Evolutionary conservation across 1,140 invertebrate species (phyloP).

Genomic region (Lamellibrachia luymesi): DNA sequence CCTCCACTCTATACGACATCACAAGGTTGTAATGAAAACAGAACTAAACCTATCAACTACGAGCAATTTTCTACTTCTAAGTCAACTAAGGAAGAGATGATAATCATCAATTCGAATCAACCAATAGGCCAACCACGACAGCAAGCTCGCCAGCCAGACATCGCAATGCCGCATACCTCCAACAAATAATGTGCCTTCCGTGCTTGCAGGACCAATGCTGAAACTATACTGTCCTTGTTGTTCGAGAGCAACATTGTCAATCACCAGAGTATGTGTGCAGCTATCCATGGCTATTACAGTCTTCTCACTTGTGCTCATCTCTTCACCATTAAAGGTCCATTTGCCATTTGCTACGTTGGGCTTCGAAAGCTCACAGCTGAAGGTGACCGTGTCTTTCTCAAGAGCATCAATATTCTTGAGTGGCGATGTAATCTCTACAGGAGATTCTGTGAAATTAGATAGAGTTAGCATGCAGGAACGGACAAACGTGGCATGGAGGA

Average conservation of each 20-base stretch:
- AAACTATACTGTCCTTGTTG: constrained; percentile 50
- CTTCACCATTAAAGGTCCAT: constrained; percentile 29
- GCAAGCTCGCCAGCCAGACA: background rate
- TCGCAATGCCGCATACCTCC: constrained; percentile 13
- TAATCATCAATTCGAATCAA: background rate
- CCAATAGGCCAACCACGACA: background rate
- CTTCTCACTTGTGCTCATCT: background rate
- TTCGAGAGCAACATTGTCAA: constrained; percentile 41
- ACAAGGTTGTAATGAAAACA: background rate
- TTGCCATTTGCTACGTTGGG: constrained; percentile 35
- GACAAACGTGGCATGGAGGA: background rate
- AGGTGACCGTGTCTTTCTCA: constrained; percentile 43
- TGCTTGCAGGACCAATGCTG: background rate
- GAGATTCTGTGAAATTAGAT: constrained; percentile 27
- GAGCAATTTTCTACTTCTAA: background rate
- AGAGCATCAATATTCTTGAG: constrained; percentile 42
- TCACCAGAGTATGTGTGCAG: constrained; percentile 44
- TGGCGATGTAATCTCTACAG: constrained; percentile 46
- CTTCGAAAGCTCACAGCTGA: constrained; percentile 50
- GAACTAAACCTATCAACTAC: background rate
- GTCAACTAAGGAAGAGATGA: background rate
- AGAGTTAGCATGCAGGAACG: background rate
- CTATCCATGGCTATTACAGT: constrained; percentile 37
- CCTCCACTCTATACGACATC: background rate
- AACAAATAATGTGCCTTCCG: constrained; percentile 10